Percentiles rank a stretch among this genome's conserved stretches.
Evolutionary conservation across 2,888 invertebrate species (phyloP).

Genomic region (Hirtodrosophila trivittata): DNA sequence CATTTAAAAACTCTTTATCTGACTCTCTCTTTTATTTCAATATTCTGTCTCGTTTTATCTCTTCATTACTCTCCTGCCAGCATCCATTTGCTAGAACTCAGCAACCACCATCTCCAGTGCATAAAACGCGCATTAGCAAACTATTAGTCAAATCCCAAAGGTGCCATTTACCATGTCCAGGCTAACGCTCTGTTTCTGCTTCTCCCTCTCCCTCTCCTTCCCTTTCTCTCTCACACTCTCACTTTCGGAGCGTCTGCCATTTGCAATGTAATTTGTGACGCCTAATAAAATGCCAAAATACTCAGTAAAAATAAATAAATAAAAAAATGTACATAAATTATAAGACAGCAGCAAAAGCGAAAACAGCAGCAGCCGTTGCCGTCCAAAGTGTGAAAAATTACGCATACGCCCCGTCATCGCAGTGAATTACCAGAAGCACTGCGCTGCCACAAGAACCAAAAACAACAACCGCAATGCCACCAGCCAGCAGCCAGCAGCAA

Average conservation of each 20-base stretch:
- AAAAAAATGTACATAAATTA: constrained; percentile 68
- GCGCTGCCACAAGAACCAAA: background rate
- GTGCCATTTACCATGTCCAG: constrained; percentile 60
- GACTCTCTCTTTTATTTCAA: background rate
- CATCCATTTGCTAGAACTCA: constrained; percentile 43
- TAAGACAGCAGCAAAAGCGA: constrained; percentile 37
- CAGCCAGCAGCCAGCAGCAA: too few relatives aligned
- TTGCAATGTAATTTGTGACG: constrained; percentile 66
- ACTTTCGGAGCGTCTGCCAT: constrained; percentile 42
- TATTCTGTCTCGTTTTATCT: constrained; percentile 5
- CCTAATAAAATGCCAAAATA: constrained; percentile 66
- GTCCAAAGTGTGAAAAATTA: constrained; percentile 63
- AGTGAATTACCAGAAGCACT: constrained; percentile 25
- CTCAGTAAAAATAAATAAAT: constrained; percentile 60
- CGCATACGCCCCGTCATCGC: constrained; percentile 54
- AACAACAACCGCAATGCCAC: constrained; percentile 7
- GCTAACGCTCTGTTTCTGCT: constrained; percentile 9
- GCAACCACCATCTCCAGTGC: constrained; percentile 43
- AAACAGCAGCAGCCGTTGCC: background rate
- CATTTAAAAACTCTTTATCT: constrained; percentile 1
- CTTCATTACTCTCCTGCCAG: constrained; percentile 30
- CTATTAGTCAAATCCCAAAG: constrained; percentile 66
- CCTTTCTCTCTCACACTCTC: constrained; percentile 4
- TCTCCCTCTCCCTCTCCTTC: background rate
- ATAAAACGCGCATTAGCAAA: constrained; percentile 73